These are phyloP conservation scores for Pachydiplax longipennis DNA, from an alignment of 2,888 invertebrate genomes.

Conservation along the genomic window DNA sequence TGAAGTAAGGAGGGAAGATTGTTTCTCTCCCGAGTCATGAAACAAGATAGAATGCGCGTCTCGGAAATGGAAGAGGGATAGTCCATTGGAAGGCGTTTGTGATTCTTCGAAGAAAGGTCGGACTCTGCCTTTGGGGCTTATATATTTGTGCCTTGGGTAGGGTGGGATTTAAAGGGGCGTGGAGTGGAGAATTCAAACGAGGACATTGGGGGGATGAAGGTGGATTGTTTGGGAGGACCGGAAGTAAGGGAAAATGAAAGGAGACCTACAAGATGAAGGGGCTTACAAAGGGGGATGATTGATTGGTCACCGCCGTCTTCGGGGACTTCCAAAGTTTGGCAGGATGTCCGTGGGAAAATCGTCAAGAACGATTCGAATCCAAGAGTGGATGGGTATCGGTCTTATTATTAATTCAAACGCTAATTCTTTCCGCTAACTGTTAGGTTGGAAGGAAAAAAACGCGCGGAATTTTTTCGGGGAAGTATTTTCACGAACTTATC, in stretches of 20 bases:
- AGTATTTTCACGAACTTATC: too few relatives aligned
- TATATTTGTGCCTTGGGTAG: too few relatives aligned
- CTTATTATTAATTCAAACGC: too few relatives aligned
- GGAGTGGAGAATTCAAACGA: background rate
- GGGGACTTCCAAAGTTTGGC: background rate
- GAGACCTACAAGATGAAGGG: background rate
- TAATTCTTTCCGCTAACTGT: too few relatives aligned
- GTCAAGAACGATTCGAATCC: too few relatives aligned
- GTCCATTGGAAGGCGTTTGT: background rate
- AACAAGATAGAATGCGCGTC: background rate
- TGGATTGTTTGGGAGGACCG: background rate
- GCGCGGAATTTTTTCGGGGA: too few relatives aligned
- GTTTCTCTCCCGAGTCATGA: background rate
- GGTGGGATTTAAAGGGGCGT: too few relatives aligned
- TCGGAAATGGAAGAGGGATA: background rate
- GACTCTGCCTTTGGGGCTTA: too few relatives aligned
- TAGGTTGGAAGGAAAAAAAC: too few relatives aligned
- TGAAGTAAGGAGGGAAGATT: background rate
- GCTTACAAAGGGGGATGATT: background rate
- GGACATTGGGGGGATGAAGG: background rate
- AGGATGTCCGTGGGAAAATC: too few relatives aligned
- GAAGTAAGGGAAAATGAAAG: background rate
- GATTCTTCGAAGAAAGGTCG: too few relatives aligned
- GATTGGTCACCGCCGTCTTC: background rate
- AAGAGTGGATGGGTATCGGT: too few relatives aligned